phyloP scores from a whole-genome alignment of 2,888 invertebrate species.

The Xestia c-nigrum region DNA sequence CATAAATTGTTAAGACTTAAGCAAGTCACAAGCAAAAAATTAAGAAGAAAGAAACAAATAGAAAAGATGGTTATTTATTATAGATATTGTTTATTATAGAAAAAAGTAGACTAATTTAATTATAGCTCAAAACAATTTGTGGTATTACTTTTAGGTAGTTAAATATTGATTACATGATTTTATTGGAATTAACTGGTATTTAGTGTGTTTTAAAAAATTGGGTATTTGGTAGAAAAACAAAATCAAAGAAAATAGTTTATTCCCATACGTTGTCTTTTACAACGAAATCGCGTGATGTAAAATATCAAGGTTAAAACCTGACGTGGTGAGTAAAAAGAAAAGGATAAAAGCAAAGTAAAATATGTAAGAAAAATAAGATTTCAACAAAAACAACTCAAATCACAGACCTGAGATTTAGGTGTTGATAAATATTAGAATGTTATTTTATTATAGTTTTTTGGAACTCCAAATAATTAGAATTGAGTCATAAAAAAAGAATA shows the following conservation, averaged over 20 bases:
- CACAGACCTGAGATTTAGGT: conserved; percentile 32
- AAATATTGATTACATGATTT: too few relatives aligned
- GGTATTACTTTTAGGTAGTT: not conserved
- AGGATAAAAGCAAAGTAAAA: not conserved
- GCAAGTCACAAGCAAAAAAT: not conserved
- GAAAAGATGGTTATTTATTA: too few relatives aligned
- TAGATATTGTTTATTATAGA: too few relatives aligned
- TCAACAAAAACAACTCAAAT: conserved; percentile 26
- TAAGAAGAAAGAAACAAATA: not conserved
- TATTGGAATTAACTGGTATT: not conserved
- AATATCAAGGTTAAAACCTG: conserved; percentile 15
- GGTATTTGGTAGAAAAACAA: not conserved
- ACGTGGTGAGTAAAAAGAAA: conserved; percentile 29
- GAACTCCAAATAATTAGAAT: not conserved
- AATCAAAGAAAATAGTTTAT: not conserved
- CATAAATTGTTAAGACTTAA: not conserved
- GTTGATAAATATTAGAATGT: not conserved
- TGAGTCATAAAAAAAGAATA: not conserved
- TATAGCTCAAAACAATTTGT: not conserved
- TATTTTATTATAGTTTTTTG: not conserved
- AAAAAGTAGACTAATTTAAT: not conserved
- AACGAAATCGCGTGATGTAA: not conserved
- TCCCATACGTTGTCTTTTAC: not conserved
- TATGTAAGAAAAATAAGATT: not conserved
- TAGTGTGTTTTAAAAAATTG: not conserved